Conservation (phyloP, 2,888 invertebrate species). For the Drosophila tripunctata region DNA sequence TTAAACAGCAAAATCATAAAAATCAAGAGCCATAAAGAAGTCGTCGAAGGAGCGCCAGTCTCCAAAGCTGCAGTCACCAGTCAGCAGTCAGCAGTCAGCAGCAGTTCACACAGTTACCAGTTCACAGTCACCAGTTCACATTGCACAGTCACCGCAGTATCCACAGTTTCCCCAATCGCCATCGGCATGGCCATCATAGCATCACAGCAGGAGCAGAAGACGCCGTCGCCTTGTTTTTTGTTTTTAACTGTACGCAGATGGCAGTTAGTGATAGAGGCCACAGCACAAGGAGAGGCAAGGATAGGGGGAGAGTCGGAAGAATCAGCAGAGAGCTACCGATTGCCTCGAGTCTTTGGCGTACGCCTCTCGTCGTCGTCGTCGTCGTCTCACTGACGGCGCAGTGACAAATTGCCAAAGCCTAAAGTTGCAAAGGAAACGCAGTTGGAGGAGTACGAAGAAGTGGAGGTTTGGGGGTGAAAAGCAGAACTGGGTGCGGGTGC, state of each 20-base stretch:
- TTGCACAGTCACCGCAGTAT: constrained; percentile 20
- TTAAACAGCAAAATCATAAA: constrained; percentile 81
- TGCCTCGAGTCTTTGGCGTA: constrained; percentile 53
- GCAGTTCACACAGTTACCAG: constrained; percentile 1
- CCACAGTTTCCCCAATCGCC: constrained; percentile 11
- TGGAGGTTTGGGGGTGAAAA: neutral
- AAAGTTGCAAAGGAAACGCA: neutral
- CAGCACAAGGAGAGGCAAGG: neutral
- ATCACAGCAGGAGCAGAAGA: constrained; percentile 34
- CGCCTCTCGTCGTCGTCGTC: constrained; percentile 55
- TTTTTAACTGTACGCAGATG: constrained; percentile 77
- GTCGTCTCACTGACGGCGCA: constrained; percentile 62
- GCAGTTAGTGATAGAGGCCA: constrained; percentile 66
- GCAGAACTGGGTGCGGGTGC: constrained; percentile 10
- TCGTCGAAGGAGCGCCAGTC: constrained; percentile 76
- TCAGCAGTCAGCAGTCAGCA: constrained; percentile 30
- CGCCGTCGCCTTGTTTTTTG: constrained; percentile 33
- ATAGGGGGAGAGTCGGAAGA: neutral
- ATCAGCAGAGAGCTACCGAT: constrained; percentile 16
- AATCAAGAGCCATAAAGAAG: constrained; percentile 80
- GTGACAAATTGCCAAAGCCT: constrained; percentile 68
- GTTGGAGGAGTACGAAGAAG: neutral
- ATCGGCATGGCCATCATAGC: constrained; percentile 31
- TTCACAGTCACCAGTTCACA: constrained; percentile 7
- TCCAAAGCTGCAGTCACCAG: constrained; percentile 10